Conservation (phyloP, 2,888 invertebrate species). For the Troglohyphantes excavatus region DNA sequence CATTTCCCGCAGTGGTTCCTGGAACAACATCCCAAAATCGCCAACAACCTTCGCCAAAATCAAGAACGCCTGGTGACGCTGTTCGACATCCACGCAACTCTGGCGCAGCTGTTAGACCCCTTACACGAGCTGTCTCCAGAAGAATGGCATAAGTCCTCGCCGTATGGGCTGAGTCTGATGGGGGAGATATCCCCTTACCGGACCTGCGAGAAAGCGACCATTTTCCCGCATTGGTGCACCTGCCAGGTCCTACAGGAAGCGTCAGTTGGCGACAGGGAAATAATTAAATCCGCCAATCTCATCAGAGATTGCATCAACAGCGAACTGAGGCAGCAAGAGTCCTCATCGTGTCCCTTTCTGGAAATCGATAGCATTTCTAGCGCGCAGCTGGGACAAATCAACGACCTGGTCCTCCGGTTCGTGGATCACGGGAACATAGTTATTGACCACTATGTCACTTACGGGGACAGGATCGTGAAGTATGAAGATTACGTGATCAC, state of each 20-base stretch:
- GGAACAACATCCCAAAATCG: constrained; percentile 80
- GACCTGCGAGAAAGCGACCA: constrained; percentile 82
- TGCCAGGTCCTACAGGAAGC: constrained; percentile 79
- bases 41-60: constrained; percentile 81
- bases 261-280: background rate
- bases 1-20: constrained; percentile 82
- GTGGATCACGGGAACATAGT: constrained; percentile 65
- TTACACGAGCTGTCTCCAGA: constrained; percentile 68
- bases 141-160: background rate
- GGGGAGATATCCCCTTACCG: constrained; percentile 81
- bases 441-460: constrained; percentile 47
- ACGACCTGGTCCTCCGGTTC: constrained; percentile 74
- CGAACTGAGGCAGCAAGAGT: background rate
- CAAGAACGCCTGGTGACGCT: constrained; percentile 82
- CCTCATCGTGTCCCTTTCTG: constrained; percentile 24
- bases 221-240: constrained; percentile 82
- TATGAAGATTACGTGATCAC: constrained; percentile 86
- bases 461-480: constrained; percentile 46
- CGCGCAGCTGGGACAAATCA: constrained; percentile 52
- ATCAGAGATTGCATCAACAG: constrained; percentile 54
- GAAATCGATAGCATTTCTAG: constrained; percentile 25
- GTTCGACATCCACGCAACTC: constrained; percentile 85
- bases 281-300: constrained; percentile 36
- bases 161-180: constrained; percentile 81
- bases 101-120: constrained; percentile 87